Conservation (phyloP, 92 coral and sea anemone genomes). For the Zoanthus sansibaricus region DNA sequence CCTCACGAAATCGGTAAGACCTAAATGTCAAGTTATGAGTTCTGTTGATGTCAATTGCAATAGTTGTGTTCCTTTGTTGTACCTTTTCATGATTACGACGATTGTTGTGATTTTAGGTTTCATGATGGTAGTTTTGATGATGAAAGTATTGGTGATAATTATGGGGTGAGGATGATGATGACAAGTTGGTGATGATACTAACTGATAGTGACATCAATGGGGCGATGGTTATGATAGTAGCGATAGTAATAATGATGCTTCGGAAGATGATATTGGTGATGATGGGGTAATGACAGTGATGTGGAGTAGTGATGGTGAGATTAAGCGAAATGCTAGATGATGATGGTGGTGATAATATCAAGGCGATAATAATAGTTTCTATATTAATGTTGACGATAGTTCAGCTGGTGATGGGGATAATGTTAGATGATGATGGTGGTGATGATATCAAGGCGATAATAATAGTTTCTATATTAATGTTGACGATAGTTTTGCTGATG, state of each 20-base stretch:
- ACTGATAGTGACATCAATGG: not conserved
- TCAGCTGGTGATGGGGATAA: not conserved
- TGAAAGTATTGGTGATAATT: not conserved
- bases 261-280: no score
- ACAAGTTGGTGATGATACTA: not conserved
- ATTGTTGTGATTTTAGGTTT: not conserved
- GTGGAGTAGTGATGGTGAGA: no score
- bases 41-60: not conserved
- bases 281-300: no score
- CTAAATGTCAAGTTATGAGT: not conserved
- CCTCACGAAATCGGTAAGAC: constrained; percentile 96
- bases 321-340: no score
- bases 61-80: not conserved
- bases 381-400: not conserved
- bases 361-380: no score
- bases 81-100: not conserved
- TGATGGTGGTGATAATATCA: no score
- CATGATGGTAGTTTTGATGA: not conserved
- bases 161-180: not conserved
- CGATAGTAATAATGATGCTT: no score
- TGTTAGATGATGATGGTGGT: not conserved
- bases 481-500: not conserved
- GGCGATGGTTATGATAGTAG: not conserved
- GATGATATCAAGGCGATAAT: no score
- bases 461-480: not conserved